Percentiles rank a stretch among this genome's conserved stretches.
These are phyloP conservation scores for Nothocercus nigrocapillus DNA, from an alignment of 2,113 vertebrate species.

Conservation along the genomic window DNA sequence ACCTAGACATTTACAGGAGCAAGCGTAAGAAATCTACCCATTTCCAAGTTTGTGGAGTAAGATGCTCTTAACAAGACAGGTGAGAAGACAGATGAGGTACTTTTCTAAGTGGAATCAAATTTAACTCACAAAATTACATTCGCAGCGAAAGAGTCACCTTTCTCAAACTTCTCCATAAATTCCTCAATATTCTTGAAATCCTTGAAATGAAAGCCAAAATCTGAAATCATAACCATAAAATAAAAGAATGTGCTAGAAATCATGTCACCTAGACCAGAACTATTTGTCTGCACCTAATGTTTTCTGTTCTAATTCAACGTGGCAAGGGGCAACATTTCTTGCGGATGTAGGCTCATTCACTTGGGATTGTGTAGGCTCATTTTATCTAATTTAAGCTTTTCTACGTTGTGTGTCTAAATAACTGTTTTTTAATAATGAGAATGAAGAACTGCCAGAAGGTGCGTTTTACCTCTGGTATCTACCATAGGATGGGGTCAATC, in stretches of 20 bases:
- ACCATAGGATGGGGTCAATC: background rate
- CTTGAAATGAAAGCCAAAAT: conserved; percentile 18
- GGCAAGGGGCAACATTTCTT: background rate
- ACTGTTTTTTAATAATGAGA: background rate
- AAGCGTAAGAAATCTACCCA: background rate
- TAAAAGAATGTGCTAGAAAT: background rate
- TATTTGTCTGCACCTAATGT: background rate
- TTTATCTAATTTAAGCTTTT: background rate
- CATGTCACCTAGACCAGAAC: background rate
- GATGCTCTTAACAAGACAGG: background rate
- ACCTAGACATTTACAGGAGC: background rate
- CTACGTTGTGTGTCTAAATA: background rate
- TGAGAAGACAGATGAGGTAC: background rate
- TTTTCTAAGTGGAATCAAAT: conserved; percentile 29
- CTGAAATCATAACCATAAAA: background rate
- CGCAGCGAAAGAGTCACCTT: background rate
- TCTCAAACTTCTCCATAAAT: background rate
- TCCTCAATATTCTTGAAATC: conserved; percentile 11
- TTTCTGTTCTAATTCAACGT: conserved; percentile 22
- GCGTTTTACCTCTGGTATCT: background rate
- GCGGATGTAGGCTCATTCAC: rapidly evolving
- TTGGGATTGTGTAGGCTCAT: background rate
- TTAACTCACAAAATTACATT: background rate
- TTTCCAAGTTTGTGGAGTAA: conserved; percentile 23
- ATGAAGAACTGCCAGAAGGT: background rate